phyloP scores from a whole-genome alignment of 2,797 vertebrate genomes.

The Poecilia picta region DNA sequence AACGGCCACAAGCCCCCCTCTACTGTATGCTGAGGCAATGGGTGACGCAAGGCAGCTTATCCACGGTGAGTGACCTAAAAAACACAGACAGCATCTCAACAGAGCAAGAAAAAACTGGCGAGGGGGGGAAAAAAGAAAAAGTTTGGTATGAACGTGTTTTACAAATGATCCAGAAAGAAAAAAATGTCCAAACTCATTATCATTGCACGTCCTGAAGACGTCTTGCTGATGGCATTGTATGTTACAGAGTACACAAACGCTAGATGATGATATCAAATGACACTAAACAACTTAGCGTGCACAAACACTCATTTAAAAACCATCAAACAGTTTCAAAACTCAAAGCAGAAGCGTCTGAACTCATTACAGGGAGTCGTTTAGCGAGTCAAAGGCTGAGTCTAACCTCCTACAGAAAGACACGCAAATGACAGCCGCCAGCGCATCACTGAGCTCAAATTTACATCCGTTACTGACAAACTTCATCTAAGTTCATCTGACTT shows the following conservation, averaged over 20 bases:
- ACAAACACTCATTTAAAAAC: conserved; percentile 34
- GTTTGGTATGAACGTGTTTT: conserved; percentile 34
- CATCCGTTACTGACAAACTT: conserved; percentile 35
- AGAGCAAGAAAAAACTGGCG: neutral
- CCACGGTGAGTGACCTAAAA: conserved; percentile 45
- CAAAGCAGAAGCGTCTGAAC: conserved; percentile 15
- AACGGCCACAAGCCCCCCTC: conserved; percentile 46
- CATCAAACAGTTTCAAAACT: conserved; percentile 40
- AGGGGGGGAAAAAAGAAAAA: neutral
- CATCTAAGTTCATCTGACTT: conserved; percentile 3
- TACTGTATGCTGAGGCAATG: conserved; percentile 27
- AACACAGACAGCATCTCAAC: conserved; percentile 5
- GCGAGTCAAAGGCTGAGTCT: conserved; percentile 29
- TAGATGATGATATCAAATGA: conserved; percentile 48
- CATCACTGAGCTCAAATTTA: conserved; percentile 45
- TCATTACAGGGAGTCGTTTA: conserved; percentile 35
- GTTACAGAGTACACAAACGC: conserved; percentile 33
- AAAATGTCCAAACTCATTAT: conserved; percentile 51
- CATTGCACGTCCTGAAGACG: conserved; percentile 47
- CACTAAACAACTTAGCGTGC: conserved; percentile 28
- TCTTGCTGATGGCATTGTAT: conserved; percentile 45
- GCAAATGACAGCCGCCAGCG: conserved; percentile 43
- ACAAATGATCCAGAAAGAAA: conserved; percentile 53
- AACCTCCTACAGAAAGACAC: conserved; percentile 51
- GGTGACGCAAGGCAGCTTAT: conserved; percentile 39